These are phyloP conservation scores for Tangara arthus DNA, from an alignment of 2,797 vertebrate species.

Conservation along the genomic window DNA sequence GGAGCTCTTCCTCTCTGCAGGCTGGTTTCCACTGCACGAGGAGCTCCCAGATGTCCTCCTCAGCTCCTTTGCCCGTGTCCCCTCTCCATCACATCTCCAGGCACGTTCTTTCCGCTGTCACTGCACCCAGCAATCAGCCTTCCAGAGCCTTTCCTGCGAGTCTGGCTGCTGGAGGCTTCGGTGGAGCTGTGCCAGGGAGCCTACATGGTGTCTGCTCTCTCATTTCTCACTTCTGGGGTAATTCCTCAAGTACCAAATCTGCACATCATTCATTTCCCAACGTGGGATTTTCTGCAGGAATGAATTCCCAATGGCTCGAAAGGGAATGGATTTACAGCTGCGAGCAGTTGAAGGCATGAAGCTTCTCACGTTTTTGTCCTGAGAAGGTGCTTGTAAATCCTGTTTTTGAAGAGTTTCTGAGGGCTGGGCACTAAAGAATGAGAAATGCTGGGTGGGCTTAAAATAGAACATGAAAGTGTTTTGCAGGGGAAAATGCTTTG, in stretches of 20 bases:
- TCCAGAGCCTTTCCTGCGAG: neutral
- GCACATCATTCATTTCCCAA: neutral
- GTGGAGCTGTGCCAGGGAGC: neutral
- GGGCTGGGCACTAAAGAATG: neutral
- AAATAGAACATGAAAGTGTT: neutral
- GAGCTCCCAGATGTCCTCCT: neutral
- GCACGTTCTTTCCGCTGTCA: neutral
- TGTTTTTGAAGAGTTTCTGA: neutral
- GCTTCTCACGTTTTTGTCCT: neutral
- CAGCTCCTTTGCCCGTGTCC: neutral
- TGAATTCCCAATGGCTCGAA: neutral
- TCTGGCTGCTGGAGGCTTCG: neutral
- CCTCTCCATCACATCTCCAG: neutral
- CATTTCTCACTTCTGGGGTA: neutral
- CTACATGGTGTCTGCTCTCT: neutral
- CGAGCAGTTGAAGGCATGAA: rapidly evolving
- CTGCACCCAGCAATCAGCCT: neutral
- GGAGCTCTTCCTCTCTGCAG: neutral
- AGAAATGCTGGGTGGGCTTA: neutral
- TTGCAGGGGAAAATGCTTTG: neutral
- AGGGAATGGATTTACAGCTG: neutral
- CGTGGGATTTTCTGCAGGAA: neutral
- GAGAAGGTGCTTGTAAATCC: neutral
- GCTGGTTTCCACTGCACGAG: neutral
- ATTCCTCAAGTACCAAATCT: neutral